Conservation (phyloP, 2,797 vertebrate species). For the Nannoperca australis region DNA sequence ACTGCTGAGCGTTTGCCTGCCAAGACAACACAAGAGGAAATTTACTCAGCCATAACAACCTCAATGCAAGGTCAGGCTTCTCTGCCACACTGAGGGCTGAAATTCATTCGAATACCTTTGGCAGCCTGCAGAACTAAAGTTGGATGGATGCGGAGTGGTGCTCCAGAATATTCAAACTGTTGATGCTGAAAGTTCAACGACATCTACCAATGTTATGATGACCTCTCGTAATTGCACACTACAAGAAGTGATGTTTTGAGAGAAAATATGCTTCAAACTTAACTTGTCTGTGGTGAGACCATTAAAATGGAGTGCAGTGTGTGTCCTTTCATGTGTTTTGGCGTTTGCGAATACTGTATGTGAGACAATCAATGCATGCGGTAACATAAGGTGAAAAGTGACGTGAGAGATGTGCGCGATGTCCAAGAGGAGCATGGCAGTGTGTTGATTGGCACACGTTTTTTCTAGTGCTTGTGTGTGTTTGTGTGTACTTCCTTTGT, state of each 20-base stretch:
- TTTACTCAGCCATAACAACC: constrained; percentile 63
- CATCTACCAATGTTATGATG: constrained; percentile 63
- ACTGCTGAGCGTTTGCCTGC: constrained; percentile 37
- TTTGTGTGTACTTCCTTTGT: constrained; percentile 61
- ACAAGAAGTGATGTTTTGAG: constrained; percentile 65
- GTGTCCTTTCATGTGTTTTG: constrained; percentile 22
- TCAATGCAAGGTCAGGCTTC: constrained; percentile 58
- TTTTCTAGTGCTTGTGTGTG: constrained; percentile 25
- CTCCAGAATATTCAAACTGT: constrained; percentile 51
- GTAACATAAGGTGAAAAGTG: constrained; percentile 31
- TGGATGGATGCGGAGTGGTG: constrained; percentile 8
- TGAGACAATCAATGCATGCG: neutral
- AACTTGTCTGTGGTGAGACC: constrained; percentile 64
- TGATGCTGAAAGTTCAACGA: constrained; percentile 47
- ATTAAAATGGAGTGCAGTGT: constrained; percentile 37
- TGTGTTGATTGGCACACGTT: constrained; percentile 17
- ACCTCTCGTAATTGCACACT: constrained; percentile 65
- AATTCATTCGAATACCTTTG: constrained; percentile 50
- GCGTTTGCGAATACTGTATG: neutral
- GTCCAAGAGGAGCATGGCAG: constrained; percentile 3
- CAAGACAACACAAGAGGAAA: constrained; percentile 63
- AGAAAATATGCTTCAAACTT: constrained; percentile 69
- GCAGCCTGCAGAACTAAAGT: constrained; percentile 33
- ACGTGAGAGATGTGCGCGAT: constrained; percentile 9
- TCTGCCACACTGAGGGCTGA: constrained; percentile 47